Base-by-base conservation (phyloP, 2,113 vertebrate species). In the Todiramphus saurophagus region DNA sequence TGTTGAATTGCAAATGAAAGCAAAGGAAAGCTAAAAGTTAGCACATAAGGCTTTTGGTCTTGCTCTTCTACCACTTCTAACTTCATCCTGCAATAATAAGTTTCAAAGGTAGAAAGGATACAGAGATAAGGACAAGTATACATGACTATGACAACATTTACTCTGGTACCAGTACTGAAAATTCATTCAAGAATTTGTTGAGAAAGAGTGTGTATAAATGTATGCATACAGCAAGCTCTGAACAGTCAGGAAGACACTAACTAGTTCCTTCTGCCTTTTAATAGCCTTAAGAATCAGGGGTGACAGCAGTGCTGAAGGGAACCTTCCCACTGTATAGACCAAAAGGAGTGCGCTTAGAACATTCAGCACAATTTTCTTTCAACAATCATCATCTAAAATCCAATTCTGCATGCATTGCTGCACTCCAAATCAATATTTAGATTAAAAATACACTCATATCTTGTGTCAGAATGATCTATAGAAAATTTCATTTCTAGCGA, bases 141-240 rank as follows among this genome's bases (percentile, higher is more conserved):
- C 4, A 1, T 3, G 7, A 15, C 21, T 41, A 7, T 10, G 21
- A 10, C 46, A 46, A 46, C 15, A 16, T 2, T 7, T 8, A 19
- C 7, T 87, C 48, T 64, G 7, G 23, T 66, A 63, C 9, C 35
- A 58, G 28, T 23, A 74, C 4, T 44, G 46, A 70, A 88, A 94
- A 85, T 13, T 33, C 17, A 53, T 9, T 7, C 18, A 64, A 64
- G 18, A 55, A 66, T 62, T 70, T 50, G 5, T 20, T 44, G 50
- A 41, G 16, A 39, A 51, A 58, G 67, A 64, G 16, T 15, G 11
- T 23, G 0, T 11, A 16, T 9, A 33, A 4, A 50, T 19, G 18
- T 33, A 60, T 4, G 21, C 17, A 48, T 14, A 39, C 6, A 85
- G 16, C 27, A 62, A 56, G 8, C 23, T 80, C 51, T 53, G 41